Evolutionary conservation across 2,113 vertebrate species (phyloP), one percentile per base, ranked within the genome.

Genomic region (Ammodytes dubius): DNA sequence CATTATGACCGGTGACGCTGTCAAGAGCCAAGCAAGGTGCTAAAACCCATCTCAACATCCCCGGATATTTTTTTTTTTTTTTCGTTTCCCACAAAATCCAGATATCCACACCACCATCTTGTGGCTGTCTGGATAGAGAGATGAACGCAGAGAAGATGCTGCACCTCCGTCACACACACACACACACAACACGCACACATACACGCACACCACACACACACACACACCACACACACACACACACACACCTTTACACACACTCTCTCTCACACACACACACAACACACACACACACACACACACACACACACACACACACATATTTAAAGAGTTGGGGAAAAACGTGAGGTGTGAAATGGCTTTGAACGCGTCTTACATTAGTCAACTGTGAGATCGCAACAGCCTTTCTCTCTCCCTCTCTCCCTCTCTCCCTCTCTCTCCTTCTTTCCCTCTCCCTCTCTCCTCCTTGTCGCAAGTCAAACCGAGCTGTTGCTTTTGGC

Each of bases 71-170:
- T 6, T 1, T 14, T 50, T 2, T 0, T 12, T 0, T 8, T 37
- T 45, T 5, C 3, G 10, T 42, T 64, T 49, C n/a, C 52, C n/a
- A 49, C 4, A 61, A 70, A 71, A 69, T 17, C 72, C 74, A 84
- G 84, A 91, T 74, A 88, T 86, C 88, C 89, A 90, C 87, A 93
- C 92, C 88, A 87, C 92, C 92, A 93, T 90, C 92, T 93, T 90
- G 91, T 93, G 92, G 92, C 70, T 88, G 87, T 56, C 67, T 4
- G 43, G 61, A n/a, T 69, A 37, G 77, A 37, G 77, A 77, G 82
- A 79, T 64, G 81, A 69, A 58, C 47, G 61, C 64, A 67, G 40
- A 45, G 35, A 54, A 53, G 56, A 15, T 52, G 17, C 53, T 65
- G 81, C 82, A 57, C 47, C 64, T 79, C 60, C 47, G 40, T 59